Evolutionary conservation across 2,888 invertebrate species (phyloP), one percentile per base, ranked within the genome.

Genomic region (Lordiphosa andalusiaca): DNA sequence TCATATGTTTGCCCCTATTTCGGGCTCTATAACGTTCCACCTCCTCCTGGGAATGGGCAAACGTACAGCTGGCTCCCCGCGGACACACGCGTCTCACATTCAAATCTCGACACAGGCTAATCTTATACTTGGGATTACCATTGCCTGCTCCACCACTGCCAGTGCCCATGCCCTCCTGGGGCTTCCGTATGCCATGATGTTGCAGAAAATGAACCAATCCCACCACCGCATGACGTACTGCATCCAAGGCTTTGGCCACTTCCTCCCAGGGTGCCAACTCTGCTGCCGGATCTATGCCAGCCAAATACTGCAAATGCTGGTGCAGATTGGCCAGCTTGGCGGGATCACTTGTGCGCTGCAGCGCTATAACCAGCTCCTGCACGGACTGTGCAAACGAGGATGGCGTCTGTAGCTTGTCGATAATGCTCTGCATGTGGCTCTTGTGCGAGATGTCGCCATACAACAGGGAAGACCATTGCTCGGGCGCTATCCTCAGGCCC

Each of bases 361-460:
- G 90, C 0, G 96, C 97, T 67, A 97, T 95, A 42, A 96, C 94
- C 69, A 98, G 89, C 89, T 98, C 98, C 86, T 96, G 96, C 0
- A 98, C 96, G 23, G 96, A 96, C 88, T 95, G 94, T 9, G 95
- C 94, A 90, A 98, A 98, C 0, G 96, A 96, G 86, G 96, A 96
- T 0, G 98, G 97, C 6, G 96, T 97, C 90, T 98, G 98, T 60
- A 98, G 90, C 91, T 98, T 96, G 88, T 96, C 96, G 80, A 94
- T 94, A 73, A 95, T 94, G 84, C 92, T 92, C 90, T 99, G 99
- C 98, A 99, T 99, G 88, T 99, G 98, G 6, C 97, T 96, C 87
- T 98, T 98, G 87, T 98, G 98, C 4, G 93, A 93, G 0, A 95
- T 94, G 88, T 99, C 99, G 0, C 99, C 99, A 87, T 99, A 99